These are phyloP conservation scores for Noctua fimbriata DNA, from an alignment of 2,888 invertebrate species.

Conservation along the genomic window DNA sequence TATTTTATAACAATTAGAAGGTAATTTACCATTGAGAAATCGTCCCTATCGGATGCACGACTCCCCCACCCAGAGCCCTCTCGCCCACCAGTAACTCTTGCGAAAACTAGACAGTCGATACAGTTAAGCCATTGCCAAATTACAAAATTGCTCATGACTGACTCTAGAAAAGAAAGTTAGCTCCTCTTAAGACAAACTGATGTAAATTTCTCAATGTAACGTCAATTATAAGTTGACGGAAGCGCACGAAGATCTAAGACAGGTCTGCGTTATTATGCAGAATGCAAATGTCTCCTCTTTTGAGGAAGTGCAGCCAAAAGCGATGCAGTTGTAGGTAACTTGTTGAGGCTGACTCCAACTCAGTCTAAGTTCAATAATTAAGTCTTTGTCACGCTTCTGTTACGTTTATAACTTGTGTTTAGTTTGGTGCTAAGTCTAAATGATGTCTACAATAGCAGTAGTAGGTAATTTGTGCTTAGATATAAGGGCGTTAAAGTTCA, in stretches of 20 bases:
- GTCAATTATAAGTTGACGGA: constrained; percentile 52
- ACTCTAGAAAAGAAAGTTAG: background rate
- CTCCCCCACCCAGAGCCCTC: background rate
- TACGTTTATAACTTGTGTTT: constrained; percentile 19
- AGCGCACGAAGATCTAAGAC: constrained; percentile 15
- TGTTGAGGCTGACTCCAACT: constrained; percentile 45
- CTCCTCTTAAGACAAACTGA: constrained; percentile 10
- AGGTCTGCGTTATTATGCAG: constrained; percentile 42
- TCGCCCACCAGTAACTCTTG: background rate
- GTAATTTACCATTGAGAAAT: background rate
- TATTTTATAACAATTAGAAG: too few species aligned
- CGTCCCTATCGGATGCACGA: background rate
- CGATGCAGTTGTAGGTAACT: constrained; percentile 46
- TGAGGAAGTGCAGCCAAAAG: constrained; percentile 30
- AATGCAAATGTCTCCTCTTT: constrained; percentile 58
- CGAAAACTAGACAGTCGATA: background rate
- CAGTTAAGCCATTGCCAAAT: background rate
- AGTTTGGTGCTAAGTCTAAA: constrained; percentile 6
- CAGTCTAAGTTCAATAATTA: constrained; percentile 61
- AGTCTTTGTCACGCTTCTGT: constrained; percentile 47
- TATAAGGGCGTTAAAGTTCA: background rate
- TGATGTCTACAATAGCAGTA: background rate
- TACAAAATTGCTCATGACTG: background rate
- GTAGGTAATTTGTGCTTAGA: background rate
- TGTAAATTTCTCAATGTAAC: constrained; percentile 43